These are phyloP conservation scores for Eupithecia abbreviata DNA, from an alignment of 2,888 invertebrate genomes.

Conservation along the genomic window DNA sequence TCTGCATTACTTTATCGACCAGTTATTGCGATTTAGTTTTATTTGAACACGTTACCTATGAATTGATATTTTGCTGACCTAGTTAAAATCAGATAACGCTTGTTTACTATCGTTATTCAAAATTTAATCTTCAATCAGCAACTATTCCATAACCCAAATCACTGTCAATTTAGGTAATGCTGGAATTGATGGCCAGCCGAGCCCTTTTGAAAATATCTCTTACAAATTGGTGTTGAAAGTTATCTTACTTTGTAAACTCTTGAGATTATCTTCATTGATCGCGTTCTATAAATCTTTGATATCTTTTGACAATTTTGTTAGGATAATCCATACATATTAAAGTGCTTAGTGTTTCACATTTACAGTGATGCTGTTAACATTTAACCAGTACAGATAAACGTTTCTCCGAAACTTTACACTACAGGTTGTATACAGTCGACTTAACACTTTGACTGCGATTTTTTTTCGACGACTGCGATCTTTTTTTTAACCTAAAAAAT, in stretches of 20 bases:
- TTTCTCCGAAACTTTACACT: too few relatives aligned
- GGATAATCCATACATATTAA: neutral
- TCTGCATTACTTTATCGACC: conserved; percentile 32
- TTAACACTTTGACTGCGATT: too few relatives aligned
- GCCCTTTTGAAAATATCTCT: conserved; percentile 38
- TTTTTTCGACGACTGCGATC: too few relatives aligned
- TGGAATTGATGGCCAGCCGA: conserved; percentile 39
- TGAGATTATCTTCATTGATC: conserved; percentile 4
- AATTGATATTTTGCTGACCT: neutral
- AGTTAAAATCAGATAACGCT: neutral
- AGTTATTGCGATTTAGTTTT: neutral
- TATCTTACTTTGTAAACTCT: conserved; percentile 33
- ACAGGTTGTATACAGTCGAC: too few relatives aligned
- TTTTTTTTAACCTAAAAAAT: too few relatives aligned
- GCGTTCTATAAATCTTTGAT: neutral
- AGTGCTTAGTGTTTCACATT: neutral
- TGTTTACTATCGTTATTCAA: conserved; percentile 34
- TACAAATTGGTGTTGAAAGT: conserved; percentile 34
- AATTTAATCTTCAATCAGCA: conserved; percentile 43
- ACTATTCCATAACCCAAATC: conserved; percentile 38
- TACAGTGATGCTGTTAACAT: neutral
- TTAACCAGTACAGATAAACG: too few relatives aligned
- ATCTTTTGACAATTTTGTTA: neutral
- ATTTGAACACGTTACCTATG: neutral
- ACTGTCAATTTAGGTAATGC: conserved; percentile 46